Evolutionary conservation across 2,797 vertebrate genomes (phyloP), one percentile per base, ranked within the genome.

Genomic region (Gymnoscopelus braueri): DNA sequence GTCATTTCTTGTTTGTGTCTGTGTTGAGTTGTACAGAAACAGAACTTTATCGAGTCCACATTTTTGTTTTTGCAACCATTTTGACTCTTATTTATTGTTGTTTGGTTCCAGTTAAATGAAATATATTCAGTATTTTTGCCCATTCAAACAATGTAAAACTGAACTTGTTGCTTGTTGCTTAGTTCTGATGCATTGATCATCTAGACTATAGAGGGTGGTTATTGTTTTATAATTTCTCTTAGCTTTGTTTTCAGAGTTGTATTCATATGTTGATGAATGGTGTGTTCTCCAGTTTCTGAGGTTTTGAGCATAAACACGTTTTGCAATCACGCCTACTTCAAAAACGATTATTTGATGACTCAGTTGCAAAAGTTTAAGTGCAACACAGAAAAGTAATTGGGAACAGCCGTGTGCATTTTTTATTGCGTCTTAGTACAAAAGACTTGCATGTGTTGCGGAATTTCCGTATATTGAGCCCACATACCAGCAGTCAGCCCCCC

Each of bases 241-340:
- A 51, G 13, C 5, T 67, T 23, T 65, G 52, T 39, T 74, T 65
- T 57, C 39, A 65, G 35, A 51, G 49, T 57, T 53, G 15, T n/a
- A 15, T 52, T 19, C 11, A 48, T 53, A 48, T 23, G 51, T 14
- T 77, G 0, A 71, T 56, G 24, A 65, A 49, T n/a, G 23, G 9
- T 13, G 3, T 73, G 14, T 52, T 53, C 0, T 0, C 75, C 48
- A 3, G 29, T 65, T 62, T 65, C 79, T 13, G 84, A 98, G 97
- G 93, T 98, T 83, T 92, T 98, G 51, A 91, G 98, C 58, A 85
- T 97, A 63, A 97, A 95, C 89, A 95, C 94, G 3, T 98, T 98
- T 92, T 98, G 97, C 85, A 79, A 59, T 0, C 95, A 98, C 1
- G 95, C 94, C 0, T 94, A 88, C 86, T 95, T 94, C 88, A 95